Evolutionary conservation across 2,113 vertebrate genomes (phyloP).

Genomic region (Brachyhypopomus occidentalis): DNA sequence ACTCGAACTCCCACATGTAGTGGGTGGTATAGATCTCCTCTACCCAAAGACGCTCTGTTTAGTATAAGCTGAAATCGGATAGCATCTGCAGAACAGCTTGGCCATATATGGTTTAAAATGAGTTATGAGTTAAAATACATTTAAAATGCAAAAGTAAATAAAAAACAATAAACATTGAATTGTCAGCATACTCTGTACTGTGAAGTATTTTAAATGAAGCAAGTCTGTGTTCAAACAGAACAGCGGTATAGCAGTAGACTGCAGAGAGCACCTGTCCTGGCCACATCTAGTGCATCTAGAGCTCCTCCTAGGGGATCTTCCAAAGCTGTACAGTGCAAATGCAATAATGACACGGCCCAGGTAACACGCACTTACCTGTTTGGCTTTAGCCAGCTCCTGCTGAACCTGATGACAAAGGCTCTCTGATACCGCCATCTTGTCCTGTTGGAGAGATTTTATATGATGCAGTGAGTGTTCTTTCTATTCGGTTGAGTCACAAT

Average conservation of each 20-base stretch:
- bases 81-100: slow-evolving; percentile 1
- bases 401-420: slow-evolving; percentile 75
- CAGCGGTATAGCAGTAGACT: neutral
- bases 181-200: neutral
- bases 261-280: neutral
- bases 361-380: slow-evolving; percentile 75
- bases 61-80: slow-evolving; percentile 20
- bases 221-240: slow-evolving; percentile 3
- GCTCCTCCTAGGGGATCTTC: slow-evolving; percentile 51
- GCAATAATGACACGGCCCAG: neutral
- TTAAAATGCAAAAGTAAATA: no score
- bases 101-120: no score
- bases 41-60: slow-evolving; percentile 25
- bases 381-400: slow-evolving; percentile 81
- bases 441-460: slow-evolving; percentile 68
- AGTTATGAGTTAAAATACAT: no score
- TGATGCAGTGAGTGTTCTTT: neutral
- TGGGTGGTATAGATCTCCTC: slow-evolving; percentile 47
- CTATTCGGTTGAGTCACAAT: slow-evolving; percentile 9
- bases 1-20: slow-evolving; percentile 50
- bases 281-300: slow-evolving; percentile 1
- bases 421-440: slow-evolving; percentile 81
- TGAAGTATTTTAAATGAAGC: neutral
- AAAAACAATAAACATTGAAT: neutral
- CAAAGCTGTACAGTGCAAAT: slow-evolving; percentile 2